Percentiles rank a stretch among this genome's conserved stretches.
phyloP scores from a whole-genome alignment of 2,797 vertebrate genomes.

The Diplodus sargus region DNA sequence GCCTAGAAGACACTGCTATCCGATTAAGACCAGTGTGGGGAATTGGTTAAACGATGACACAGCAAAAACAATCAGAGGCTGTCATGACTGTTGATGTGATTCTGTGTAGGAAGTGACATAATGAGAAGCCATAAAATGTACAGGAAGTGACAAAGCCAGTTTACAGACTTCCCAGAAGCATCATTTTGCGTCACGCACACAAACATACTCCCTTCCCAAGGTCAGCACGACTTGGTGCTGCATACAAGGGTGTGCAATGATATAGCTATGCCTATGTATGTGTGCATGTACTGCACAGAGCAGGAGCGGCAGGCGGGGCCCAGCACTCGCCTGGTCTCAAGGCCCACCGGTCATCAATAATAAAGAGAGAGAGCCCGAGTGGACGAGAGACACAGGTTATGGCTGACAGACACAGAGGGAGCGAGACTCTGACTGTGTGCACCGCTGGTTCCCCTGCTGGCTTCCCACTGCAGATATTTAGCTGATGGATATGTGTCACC shows the following conservation, averaged over 20 bases:
- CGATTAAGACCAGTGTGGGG: not conserved
- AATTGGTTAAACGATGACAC: constrained; percentile 11
- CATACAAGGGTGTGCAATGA: constrained; percentile 26
- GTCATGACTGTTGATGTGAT: not conserved
- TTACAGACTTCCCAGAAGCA: constrained; percentile 15
- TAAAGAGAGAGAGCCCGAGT: constrained; percentile 48
- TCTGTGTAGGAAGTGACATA: constrained; percentile 11
- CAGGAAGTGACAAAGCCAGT: constrained; percentile 16
- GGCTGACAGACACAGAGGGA: constrained; percentile 34
- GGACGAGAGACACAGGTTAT: constrained; percentile 38
- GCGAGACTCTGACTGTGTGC: constrained; percentile 2
- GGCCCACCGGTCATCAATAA: constrained; percentile 75
- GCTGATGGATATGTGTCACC: constrained; percentile 54
- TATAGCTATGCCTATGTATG: not conserved
- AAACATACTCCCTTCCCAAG: constrained; percentile 38
- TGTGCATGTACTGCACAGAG: constrained; percentile 10
- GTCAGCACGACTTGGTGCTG: constrained; percentile 51
- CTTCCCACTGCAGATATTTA: constrained; percentile 2
- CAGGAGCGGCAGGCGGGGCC: constrained; percentile 32
- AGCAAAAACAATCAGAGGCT: constrained; percentile 16
- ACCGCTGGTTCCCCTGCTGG: not conserved
- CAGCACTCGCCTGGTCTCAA: constrained; percentile 42
- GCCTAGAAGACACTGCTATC: not conserved
- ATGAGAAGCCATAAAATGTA: constrained; percentile 17
- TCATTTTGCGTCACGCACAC: constrained; percentile 15